phyloP scores from a whole-genome alignment of 2,888 invertebrate species.

The Choristoneura rosaceana region DNA sequence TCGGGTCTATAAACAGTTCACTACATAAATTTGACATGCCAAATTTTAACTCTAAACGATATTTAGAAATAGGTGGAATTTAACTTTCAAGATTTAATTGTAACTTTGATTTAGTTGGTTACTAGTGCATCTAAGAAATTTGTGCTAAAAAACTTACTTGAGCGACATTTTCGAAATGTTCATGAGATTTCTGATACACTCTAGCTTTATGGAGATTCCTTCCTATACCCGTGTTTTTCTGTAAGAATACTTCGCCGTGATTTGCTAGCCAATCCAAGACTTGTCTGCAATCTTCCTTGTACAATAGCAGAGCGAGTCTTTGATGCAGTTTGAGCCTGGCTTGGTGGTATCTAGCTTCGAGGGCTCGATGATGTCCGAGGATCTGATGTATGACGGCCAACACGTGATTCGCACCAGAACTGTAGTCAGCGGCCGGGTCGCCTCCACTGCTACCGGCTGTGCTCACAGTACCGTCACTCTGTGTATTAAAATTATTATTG shows the following conservation, averaged over 20 bases:
- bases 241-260: slow-evolving; percentile 98
- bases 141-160: slow-evolving; percentile 87
- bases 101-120: too few species aligned
- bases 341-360: slow-evolving; percentile 97
- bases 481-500: slow-evolving; percentile 25
- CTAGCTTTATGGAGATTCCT: slow-evolving; percentile 97
- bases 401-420: slow-evolving; percentile 98
- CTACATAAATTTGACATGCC: too few species aligned
- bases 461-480: slow-evolving; percentile 80
- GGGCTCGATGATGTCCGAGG: slow-evolving; percentile 95
- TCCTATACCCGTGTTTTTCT: slow-evolving; percentile 98
- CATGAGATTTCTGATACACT: slow-evolving; percentile 98
- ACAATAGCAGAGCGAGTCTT: slow-evolving; percentile 94
- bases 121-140: too few species aligned
- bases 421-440: slow-evolving; percentile 97
- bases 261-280: slow-evolving; percentile 98
- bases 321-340: slow-evolving; percentile 98
- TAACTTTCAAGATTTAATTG: too few species aligned
- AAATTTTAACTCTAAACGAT: too few species aligned
- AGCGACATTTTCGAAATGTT: slow-evolving; percentile 99
- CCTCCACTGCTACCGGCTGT: slow-evolving; percentile 88
- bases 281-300: slow-evolving; percentile 99
- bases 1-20: too few species aligned
- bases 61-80: too few species aligned
- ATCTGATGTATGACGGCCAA: slow-evolving; percentile 98